Base-by-base conservation (phyloP, 2,888 invertebrate genomes). In the Sphecodes monilicornis region DNA sequence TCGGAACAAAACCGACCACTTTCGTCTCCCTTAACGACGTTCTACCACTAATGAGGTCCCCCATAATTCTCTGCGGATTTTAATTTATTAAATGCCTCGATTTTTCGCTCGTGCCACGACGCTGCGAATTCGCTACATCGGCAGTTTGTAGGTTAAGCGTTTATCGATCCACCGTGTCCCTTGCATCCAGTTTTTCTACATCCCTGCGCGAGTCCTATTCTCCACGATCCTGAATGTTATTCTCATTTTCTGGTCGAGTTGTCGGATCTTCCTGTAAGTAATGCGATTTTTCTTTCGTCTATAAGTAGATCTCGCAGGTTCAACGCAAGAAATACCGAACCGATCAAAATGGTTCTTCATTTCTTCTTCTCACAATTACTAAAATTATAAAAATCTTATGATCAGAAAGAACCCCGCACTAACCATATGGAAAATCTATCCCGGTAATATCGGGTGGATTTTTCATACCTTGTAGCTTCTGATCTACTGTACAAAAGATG, bases 81-180 rank as follows among this genome's bases (percentile, higher is more conserved):
- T 41, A 41, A 74, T 74, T 41, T 29, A 41, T 57, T 41, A 60
- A 74, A 74, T 60, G 13, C 26, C 60, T 41, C 29, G 26, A 26
- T 41, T 57, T 41, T 60, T 11, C 54, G 22, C 16, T 36, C 26
- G 39, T 8, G 18, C 2, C 29, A 29, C 29, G 26, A 36, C 60
- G 22, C 29, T 11, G 41, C 26, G 26, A 74, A 74, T 41, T 74
- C 8, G 70, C 18, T 16, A 43, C 70, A 43, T 43, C 29, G 70
- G 43, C 46, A 29, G 70, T 43, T 70, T 70, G 70, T 70, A 70
- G 70, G 70, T 70, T 70, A 70, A 70, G 70, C 70, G 43, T 29
- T 70, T 70, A 70, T 70, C 70, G 70, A 70, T 70, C 70, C 8
- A 46, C 70, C 22, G 29, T 46, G n/a, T 46, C 43, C 29, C 26